These are phyloP conservation scores for Crotalus horridus DNA, from an alignment of 2,113 vertebrate genomes.

Conservation along the genomic window DNA sequence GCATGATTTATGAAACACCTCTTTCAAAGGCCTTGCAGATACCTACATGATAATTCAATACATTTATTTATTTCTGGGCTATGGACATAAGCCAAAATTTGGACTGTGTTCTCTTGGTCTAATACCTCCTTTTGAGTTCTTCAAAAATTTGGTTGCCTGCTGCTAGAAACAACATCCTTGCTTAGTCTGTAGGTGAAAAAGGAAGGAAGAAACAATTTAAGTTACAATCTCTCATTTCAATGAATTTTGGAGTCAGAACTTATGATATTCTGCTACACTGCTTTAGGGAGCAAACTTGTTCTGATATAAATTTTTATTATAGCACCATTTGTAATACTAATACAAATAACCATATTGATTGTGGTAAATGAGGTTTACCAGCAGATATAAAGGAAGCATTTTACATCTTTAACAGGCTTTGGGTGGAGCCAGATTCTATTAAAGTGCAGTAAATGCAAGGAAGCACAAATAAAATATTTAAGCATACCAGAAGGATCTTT, in stretches of 20 bases:
- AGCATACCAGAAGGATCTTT: neutral
- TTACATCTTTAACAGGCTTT: neutral
- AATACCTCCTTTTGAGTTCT: neutral
- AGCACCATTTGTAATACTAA: neutral
- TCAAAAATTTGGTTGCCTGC: neutral
- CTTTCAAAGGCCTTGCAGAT: neutral
- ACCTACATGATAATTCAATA: neutral
- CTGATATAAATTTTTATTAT: neutral
- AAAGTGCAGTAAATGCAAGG: neutral
- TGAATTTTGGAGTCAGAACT: constrained; percentile 1
- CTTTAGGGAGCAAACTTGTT: constrained; percentile 17
- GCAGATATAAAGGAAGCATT: constrained; percentile 23
- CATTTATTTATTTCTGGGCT: neutral
- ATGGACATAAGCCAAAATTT: neutral
- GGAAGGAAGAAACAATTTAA: neutral
- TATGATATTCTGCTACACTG: accelerated
- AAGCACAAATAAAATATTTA: neutral
- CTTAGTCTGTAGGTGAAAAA: neutral
- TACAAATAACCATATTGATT: constrained; percentile 15
- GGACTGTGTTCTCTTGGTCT: neutral
- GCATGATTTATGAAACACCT: neutral
- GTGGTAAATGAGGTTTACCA: constrained; percentile 11
- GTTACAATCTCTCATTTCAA: neutral
- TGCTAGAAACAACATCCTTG: neutral
- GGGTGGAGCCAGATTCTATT: neutral